Percentiles rank a stretch among this genome's conserved stretches.
Evolutionary conservation across 1,140 invertebrate genomes (phyloP).

Genomic region (Lepidotrigona ventralis): DNA sequence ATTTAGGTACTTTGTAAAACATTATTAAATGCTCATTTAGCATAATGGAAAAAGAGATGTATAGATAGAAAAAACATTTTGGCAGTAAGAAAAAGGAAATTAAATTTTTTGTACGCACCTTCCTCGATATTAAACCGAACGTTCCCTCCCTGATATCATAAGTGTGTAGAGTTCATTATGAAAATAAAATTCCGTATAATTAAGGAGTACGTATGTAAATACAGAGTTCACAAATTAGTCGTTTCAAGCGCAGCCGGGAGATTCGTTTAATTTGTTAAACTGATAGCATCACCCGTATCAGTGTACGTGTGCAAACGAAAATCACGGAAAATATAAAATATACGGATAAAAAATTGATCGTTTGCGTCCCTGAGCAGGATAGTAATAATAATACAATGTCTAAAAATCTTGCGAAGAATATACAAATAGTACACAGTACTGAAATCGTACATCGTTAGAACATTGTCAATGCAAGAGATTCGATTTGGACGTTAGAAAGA

Average conservation of each 20-base stretch:
- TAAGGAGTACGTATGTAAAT: background rate
- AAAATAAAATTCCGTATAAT: background rate
- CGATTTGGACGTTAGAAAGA: background rate
- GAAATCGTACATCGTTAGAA: background rate
- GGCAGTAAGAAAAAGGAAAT: constrained; percentile 43
- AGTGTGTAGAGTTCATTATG: background rate
- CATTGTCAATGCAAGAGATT: constrained; percentile 1
- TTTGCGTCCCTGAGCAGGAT: constrained; percentile 20
- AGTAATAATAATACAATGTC: constrained; percentile 13
- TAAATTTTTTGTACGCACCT: background rate
- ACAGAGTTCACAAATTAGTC: background rate
- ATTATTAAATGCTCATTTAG: constrained; percentile 52
- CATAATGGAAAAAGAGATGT: constrained; percentile 28
- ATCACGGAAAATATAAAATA: constrained; percentile 20
- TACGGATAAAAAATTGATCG: constrained; percentile 7
- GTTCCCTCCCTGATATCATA: background rate
- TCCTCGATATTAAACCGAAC: background rate
- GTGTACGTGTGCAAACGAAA: background rate
- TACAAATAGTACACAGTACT: constrained; percentile 6
- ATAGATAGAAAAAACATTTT: constrained; percentile 26
- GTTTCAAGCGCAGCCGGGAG: background rate
- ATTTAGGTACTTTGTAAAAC: constrained; percentile 45
- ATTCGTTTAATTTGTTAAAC: background rate
- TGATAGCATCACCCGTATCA: background rate
- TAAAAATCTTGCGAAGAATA: background rate